phyloP scores from a whole-genome alignment of 2,113 vertebrate genomes.

The Forbesichthys agassizii region DNA sequence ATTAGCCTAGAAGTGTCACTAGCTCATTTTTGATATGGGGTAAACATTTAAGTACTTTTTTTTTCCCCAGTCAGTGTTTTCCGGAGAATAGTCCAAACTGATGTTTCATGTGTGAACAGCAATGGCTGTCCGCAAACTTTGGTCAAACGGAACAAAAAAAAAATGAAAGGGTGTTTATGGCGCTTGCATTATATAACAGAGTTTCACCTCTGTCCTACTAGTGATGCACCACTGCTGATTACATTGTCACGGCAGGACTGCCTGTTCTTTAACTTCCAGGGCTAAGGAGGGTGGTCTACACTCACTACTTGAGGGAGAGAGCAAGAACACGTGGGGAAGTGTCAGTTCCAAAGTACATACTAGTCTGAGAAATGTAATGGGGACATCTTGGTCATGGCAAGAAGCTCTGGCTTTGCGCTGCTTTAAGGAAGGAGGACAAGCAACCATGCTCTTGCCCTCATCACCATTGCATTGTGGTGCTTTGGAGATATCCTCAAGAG shows the following conservation, averaged over 20 bases:
- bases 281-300: too few relatives aligned
- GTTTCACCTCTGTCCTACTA: too few relatives aligned
- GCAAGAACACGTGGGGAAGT: too few relatives aligned
- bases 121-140: constrained; percentile 31
- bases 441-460: constrained; percentile 28
- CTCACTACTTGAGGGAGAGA: too few relatives aligned
- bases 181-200: constrained; percentile 5
- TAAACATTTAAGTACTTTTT: constrained; percentile 39
- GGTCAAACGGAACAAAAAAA: constrained; percentile 10
- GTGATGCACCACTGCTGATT: too few relatives aligned
- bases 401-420: constrained; percentile 20
- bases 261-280: too few relatives aligned
- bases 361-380: constrained; percentile 15
- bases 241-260: too few relatives aligned
- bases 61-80: constrained; percentile 37
- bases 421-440: constrained; percentile 17
- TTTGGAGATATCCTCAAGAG: constrained; percentile 26
- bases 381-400: constrained; percentile 12
- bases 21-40: constrained; percentile 42
- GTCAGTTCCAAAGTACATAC: neutral
- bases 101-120: constrained; percentile 38
- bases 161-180: neutral
- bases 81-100: constrained; percentile 40
- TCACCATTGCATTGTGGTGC: constrained; percentile 43
- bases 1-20: constrained; percentile 53